Base-by-base conservation (phyloP, 2,113 vertebrate species). In the Mormyrus lacerda region DNA sequence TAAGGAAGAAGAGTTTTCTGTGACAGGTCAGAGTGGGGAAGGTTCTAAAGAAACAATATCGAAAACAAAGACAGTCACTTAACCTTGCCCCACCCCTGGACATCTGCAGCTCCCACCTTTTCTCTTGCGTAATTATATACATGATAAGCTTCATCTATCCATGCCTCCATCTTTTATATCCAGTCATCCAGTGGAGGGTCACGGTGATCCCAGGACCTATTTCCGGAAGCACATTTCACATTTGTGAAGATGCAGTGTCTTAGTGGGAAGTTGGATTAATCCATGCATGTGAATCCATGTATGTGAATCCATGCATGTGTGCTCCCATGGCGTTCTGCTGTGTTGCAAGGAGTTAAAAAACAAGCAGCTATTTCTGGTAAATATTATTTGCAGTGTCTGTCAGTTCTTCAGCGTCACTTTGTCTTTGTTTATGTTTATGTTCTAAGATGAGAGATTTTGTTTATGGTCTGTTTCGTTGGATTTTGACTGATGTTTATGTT, bases 401-500 rank as follows among this genome's bases (percentile, higher is more conserved):
- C 50, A 73, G 45, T 51, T 50, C 13, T 58, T 2, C 13, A 15
- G 51, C 85, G 13, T 55, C 76, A 0, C 39, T 73, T 85, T 31
- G n/a, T 39, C 48, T 76, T 65, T 35, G 31, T 88, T 73, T 88
- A 87, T 42, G 27, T 17, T 53, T 53, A 53, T 87, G 85, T 89
- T 88, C 76, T 35, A 84, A 39, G 73, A 51, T 39, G 73, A 83
- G 42, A 88, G 87, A 31, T 55, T 82, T 90, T 85, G 85, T 88
- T 73, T 90, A 89, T 79, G 82, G 45, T 48, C 73, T 53, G 82
- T 89, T 88, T 85, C 51, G 27, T 50, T 88, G 79, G 50, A 50
- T 88, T 90, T 87, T 90, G 85, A 91, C 88, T 89, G 89, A 91
- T 91, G 90, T 79, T 89, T 84, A 73, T 87, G 87, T 89, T 88